A percentile compares a stretch with the other conserved stretches of the same genome.
Conservation (phyloP, 2,888 invertebrate genomes). For the Microchrysa polita region DNA sequence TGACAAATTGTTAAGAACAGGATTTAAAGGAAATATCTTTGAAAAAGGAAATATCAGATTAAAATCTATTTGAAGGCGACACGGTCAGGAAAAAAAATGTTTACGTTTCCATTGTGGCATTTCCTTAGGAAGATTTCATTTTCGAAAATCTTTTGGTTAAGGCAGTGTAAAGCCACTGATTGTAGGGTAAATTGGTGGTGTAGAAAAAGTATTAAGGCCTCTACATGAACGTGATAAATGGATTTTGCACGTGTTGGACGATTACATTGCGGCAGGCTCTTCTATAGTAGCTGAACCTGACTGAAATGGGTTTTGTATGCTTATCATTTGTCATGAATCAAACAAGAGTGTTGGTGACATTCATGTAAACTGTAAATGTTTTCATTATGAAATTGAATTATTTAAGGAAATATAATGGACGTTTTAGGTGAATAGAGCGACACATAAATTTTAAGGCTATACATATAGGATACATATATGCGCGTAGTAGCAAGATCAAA, state of each 20-base stretch:
- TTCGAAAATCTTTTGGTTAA: background rate
- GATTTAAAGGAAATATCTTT: conserved; percentile 9
- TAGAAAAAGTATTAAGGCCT: background rate
- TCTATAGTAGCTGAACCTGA: background rate
- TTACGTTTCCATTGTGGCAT: too few relatives aligned
- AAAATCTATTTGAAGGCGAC: background rate
- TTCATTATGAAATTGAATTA: too few relatives aligned
- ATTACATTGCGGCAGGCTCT: background rate
- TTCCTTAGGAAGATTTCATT: background rate
- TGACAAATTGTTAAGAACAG: conserved; percentile 11
- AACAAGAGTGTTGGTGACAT: too few relatives aligned
- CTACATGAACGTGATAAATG: background rate
- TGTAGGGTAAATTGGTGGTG: background rate
- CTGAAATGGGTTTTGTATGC: too few relatives aligned
- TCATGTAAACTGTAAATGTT: too few relatives aligned
- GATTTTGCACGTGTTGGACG: background rate
- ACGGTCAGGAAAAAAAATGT: too few relatives aligned
- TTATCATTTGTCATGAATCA: too few relatives aligned
- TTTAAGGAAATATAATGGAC: too few relatives aligned
- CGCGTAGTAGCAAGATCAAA: too few relatives aligned
- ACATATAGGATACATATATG: too few relatives aligned
- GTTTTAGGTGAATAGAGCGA: too few relatives aligned
- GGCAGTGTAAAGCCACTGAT: background rate
- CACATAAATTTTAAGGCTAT: too few relatives aligned
- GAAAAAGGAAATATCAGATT: background rate